Evolutionary conservation across 2,888 invertebrate species (phyloP).

Genomic region (Unio pictorum): DNA sequence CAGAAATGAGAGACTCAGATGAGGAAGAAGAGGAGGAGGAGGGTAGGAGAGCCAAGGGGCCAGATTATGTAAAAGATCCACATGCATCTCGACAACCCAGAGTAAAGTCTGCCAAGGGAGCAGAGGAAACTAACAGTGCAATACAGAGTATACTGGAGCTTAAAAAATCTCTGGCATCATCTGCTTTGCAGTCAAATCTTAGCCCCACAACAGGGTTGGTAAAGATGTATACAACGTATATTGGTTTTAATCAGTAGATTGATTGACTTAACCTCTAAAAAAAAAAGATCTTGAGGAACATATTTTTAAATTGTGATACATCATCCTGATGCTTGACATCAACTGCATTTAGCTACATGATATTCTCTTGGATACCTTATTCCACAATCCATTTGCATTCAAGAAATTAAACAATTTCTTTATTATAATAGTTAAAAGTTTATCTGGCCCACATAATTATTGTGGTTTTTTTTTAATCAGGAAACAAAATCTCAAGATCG

Average conservation of each 20-base stretch:
- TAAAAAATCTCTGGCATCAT: conserved; percentile 51
- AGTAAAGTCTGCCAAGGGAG: conserved; percentile 49
- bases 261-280: not conserved
- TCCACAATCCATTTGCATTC: no score
- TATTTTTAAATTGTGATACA: no score
- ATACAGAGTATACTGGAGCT: conserved; percentile 61
- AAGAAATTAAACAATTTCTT: no score
- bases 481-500: no score
- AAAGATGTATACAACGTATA: not conserved
- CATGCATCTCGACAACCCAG: conserved; percentile 30
- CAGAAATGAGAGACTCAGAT: conserved; percentile 54
- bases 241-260: not conserved
- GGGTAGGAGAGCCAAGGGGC: conserved; percentile 24
- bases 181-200: conserved; percentile 50
- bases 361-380: no score
- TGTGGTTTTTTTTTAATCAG: no score
- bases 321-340: no score
- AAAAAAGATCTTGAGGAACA: no score
- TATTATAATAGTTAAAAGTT: no score
- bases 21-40: conserved; percentile 33
- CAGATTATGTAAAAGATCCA: conserved; percentile 40
- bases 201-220: conserved; percentile 62
- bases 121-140: conserved; percentile 51
- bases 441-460: no score
- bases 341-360: no score